phyloP scores from a whole-genome alignment of 2,797 vertebrate genomes.

The Enteromius argenteus region DNA sequence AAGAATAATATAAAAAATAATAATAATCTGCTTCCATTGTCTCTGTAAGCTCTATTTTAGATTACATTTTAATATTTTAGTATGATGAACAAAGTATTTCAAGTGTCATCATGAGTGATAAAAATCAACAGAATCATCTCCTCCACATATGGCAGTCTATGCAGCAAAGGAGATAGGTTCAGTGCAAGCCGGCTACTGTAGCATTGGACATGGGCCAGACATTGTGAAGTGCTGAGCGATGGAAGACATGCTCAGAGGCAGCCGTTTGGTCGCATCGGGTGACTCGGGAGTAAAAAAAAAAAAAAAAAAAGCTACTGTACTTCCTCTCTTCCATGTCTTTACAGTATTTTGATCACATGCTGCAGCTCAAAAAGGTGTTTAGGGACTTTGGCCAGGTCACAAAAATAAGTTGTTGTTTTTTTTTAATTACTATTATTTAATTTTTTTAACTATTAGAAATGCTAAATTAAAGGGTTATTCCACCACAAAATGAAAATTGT shows the following conservation, averaged over 20 bases:
- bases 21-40: too few species aligned
- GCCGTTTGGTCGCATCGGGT: slow-evolving; percentile 51
- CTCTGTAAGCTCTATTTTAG: neutral
- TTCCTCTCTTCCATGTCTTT: neutral
- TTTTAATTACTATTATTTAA: too few species aligned
- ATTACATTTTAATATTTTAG: neutral
- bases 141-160: slow-evolving; percentile 22
- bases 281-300: neutral
- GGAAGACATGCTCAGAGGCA: slow-evolving; percentile 62
- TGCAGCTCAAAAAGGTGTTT: neutral
- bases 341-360: neutral
- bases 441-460: neutral
- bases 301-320: neutral
- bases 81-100: neutral
- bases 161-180: slow-evolving; percentile 1
- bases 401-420: too few species aligned
- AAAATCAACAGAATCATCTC: slow-evolving; percentile 12
- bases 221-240: slow-evolving; percentile 68
- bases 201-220: slow-evolving; percentile 62
- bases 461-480: too few species aligned
- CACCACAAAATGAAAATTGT: too few species aligned
- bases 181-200: slow-evolving; percentile 39
- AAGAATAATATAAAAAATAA: too few species aligned
- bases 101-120: neutral
- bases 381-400: neutral